Conservation (phyloP, 2,113 vertebrate species). For the Maccullochella peelii region DNA sequence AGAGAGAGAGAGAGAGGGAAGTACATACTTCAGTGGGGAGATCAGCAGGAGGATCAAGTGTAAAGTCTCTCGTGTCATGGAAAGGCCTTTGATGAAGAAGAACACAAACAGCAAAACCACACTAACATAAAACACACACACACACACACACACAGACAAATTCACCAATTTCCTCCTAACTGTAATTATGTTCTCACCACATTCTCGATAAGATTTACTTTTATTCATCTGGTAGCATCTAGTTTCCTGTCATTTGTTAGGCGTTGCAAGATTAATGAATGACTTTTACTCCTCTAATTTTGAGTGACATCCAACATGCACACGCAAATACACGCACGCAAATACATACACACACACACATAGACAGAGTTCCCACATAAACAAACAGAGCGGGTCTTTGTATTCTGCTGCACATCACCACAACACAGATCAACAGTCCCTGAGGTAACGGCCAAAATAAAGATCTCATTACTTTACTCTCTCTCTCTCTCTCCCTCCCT, state of each 20-base stretch:
- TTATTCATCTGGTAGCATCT: slow-evolving; percentile 47
- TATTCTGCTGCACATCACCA: slow-evolving; percentile 81
- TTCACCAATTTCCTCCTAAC: slow-evolving; percentile 56
- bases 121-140: slow-evolving; percentile 38
- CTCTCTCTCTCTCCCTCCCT: slow-evolving; percentile 68
- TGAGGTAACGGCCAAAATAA: slow-evolving; percentile 84
- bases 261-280: slow-evolving; percentile 57
- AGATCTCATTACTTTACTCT: slow-evolving; percentile 82
- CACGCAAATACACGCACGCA: slow-evolving; percentile 1
- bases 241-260: slow-evolving; percentile 64
- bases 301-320: slow-evolving; percentile 43
- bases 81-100: slow-evolving; percentile 75
- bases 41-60: slow-evolving; percentile 76
- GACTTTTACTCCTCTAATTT: slow-evolving; percentile 70
- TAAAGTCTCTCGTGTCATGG: slow-evolving; percentile 71
- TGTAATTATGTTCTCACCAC: slow-evolving; percentile 71
- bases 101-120: slow-evolving; percentile 72
- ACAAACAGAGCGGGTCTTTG: slow-evolving; percentile 84
- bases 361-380: slow-evolving; percentile 77
- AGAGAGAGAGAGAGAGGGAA: slow-evolving; percentile 22
- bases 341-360: slow-evolving; percentile 10
- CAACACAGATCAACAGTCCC: slow-evolving; percentile 84
- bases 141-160: slow-evolving; percentile 38
- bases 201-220: slow-evolving; percentile 61
- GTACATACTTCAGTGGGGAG: slow-evolving; percentile 58